Percentiles rank a stretch among this genome's conserved stretches.
phyloP scores from a whole-genome alignment of 1,140 invertebrate genomes.

The Nasonia longicornis region DNA sequence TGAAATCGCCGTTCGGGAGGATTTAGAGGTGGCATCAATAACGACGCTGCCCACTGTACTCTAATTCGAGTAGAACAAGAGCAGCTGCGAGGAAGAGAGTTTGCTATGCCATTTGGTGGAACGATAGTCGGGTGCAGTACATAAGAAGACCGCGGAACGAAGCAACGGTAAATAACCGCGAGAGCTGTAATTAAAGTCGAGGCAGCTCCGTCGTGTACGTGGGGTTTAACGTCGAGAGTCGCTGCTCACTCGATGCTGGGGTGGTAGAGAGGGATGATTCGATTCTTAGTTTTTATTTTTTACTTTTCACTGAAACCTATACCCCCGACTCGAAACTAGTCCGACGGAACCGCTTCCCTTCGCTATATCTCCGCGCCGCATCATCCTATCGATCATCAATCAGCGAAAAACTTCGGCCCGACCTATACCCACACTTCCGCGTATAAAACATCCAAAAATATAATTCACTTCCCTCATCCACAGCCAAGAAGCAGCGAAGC shows the following conservation, averaged over 20 bases:
- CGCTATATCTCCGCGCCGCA: too few species aligned
- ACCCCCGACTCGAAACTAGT: too few species aligned
- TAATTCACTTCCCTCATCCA: background rate
- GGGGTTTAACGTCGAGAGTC: background rate
- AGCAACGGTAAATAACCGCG: constrained; percentile 4
- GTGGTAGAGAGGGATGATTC: background rate
- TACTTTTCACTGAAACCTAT: too few species aligned
- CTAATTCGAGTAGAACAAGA: constrained; percentile 8
- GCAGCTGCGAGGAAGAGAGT: background rate
- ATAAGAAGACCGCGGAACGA: constrained; percentile 9
- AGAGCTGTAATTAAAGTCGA: constrained; percentile 7
- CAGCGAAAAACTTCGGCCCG: too few species aligned
- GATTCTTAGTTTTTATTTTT: background rate
- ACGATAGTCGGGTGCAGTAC: background rate
- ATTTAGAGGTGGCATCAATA: constrained; percentile 6
- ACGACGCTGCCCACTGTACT: background rate
- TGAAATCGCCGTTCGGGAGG: background rate
- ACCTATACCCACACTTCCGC: background rate
- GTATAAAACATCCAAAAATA: background rate
- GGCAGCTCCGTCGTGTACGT: background rate
- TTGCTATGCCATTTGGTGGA: background rate
- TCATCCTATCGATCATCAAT: too few species aligned
- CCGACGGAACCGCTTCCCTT: too few species aligned
- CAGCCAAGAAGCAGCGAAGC: background rate
- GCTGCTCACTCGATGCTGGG: background rate